These are phyloP conservation scores for Micropoecilia bifurca DNA, from an alignment of 2,797 vertebrate genomes.

Conservation along the genomic window DNA sequence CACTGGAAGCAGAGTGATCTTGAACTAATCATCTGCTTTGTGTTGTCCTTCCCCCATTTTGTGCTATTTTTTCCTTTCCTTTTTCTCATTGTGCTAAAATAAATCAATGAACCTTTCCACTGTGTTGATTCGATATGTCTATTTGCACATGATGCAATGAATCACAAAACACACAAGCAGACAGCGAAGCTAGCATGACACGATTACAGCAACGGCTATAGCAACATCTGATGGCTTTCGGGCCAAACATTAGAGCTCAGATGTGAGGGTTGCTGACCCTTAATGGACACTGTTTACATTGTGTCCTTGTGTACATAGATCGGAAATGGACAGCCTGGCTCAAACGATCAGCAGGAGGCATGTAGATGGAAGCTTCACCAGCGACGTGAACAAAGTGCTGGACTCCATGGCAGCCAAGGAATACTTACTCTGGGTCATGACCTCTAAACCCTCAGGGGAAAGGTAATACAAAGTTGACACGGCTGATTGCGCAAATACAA, in stretches of 20 bases:
- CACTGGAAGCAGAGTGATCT: slow-evolving; percentile 44
- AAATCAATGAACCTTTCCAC: slow-evolving; percentile 76
- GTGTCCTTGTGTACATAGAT: slow-evolving; percentile 79
- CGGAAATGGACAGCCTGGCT: slow-evolving; percentile 75
- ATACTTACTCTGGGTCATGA: slow-evolving; percentile 96
- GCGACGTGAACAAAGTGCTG: slow-evolving; percentile 93
- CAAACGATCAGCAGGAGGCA: slow-evolving; percentile 86
- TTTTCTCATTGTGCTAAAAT: slow-evolving; percentile 67
- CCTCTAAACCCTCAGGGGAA: slow-evolving; percentile 82
- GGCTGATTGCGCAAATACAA: background rate
- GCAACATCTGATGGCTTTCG: background rate
- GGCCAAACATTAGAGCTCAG: background rate
- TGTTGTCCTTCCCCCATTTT: slow-evolving; percentile 21
- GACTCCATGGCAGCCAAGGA: slow-evolving; percentile 94
- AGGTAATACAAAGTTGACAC: slow-evolving; percentile 70
- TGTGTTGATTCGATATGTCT: slow-evolving; percentile 61
- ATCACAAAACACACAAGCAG: slow-evolving; percentile 3
- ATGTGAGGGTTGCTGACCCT: slow-evolving; percentile 4
- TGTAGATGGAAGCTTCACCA: slow-evolving; percentile 95
- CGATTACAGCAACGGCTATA: slow-evolving; percentile 8
- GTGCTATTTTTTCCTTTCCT: slow-evolving; percentile 13
- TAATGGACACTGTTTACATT: slow-evolving; percentile 39
- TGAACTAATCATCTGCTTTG: slow-evolving; percentile 56
- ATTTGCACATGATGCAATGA: slow-evolving; percentile 12
- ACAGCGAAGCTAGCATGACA: slow-evolving; percentile 25